Evolutionary conservation across 2,113 vertebrate species (phyloP), one percentile per base, ranked within the genome.

Genomic region (Sander lucioperca): DNA sequence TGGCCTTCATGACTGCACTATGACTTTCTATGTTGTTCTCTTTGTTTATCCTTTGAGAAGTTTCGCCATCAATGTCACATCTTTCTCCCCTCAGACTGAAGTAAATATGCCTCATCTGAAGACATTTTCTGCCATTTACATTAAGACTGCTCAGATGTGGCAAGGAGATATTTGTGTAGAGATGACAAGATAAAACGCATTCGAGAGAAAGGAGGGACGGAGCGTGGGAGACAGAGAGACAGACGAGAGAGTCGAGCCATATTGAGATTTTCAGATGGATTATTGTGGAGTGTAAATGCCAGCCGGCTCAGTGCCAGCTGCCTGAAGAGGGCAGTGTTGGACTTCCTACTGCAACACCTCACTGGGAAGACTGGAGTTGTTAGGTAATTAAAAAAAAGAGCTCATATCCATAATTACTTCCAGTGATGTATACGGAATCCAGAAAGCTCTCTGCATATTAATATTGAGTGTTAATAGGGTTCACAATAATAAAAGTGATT

Each of bases 251-350:
- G 11, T 5, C 5, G 7, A 62, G 65, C 48, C 76, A 65, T 65
- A 66, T 51, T 82, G 72, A 86, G 81, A 79, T 61, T 69, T 70
- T 87, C 56, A 66, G 48, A 47, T 19, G 70, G 81, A 89, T 80
- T 74, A 58, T 36, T 39, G 70, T 19, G 16, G 57, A 69, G 36
- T 18, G 73, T 13, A 77, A 77, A 68, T 65, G 86, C 70, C 67
- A 68, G 48, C 62, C 10, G 61, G 47, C 58, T 36, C 15, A 0
- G 23, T 4, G 71, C 30, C 67, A 59, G 68, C 43, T 14, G 39
- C 19, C 8, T 89, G 85, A 45, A 88, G 93, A 69, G 92, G 90
- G 90, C 92, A 92, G 89, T 92, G 83, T 93, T 90, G 47, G 76
- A 85, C 91, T 90, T 85, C 80, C 30, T 56, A 23, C 74, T 12